Base-by-base conservation (phyloP, 1,140 invertebrate species). In the Panagrolaimus sp. region DNA sequence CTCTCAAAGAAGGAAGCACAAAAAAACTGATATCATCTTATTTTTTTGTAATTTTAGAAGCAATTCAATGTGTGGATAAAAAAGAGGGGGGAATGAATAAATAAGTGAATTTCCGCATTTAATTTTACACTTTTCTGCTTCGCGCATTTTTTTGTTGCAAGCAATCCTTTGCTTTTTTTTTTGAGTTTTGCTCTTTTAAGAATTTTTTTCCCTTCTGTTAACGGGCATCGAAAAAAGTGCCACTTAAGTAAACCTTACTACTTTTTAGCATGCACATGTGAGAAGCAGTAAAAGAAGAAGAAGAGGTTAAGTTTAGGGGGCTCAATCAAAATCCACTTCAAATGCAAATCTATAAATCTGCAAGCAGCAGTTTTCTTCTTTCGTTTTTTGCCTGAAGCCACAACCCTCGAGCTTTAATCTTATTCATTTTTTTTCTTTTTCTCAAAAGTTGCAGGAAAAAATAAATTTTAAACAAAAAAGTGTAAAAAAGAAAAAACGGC, bases 291-390 rank as follows among this genome's bases (percentile, higher is more conserved):
- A 38, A 38, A 38, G 32, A 4, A 38, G 32, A 38, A 28, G 14
- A 12, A 21, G 17, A 58, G 15, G 48, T 17, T 21, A 15, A 26
- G 28, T 28, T 21, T 24, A 52, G n/a, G 48, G 48, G 26, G 26
- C 17, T 52, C 52, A 58, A 58, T 58, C 52, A 58, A 58, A 58
- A 28, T 21, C 52, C 52, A 58, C 52, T 58, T 58, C 52, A 58
- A 58, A 58, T 58, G 52, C 52, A 58, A 26, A 58, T 26, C 15
- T 26, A 58, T 21, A 12, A 12, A 10, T 1, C 21, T 38, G 32
- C 7, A 7, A 38, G 32, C 32, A 38, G 32, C 32, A 38, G 32
- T 7, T 38, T 38, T 38, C 32, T 38, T n/a, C n/a, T n/a, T n/a
- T n/a, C n/a, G n/a, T n/a, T n/a, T n/a, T n/a, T 4, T 38, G 32